These are phyloP conservation scores for Telmatherina bonti DNA, from an alignment of 2,797 vertebrate genomes.

Conservation along the genomic window DNA sequence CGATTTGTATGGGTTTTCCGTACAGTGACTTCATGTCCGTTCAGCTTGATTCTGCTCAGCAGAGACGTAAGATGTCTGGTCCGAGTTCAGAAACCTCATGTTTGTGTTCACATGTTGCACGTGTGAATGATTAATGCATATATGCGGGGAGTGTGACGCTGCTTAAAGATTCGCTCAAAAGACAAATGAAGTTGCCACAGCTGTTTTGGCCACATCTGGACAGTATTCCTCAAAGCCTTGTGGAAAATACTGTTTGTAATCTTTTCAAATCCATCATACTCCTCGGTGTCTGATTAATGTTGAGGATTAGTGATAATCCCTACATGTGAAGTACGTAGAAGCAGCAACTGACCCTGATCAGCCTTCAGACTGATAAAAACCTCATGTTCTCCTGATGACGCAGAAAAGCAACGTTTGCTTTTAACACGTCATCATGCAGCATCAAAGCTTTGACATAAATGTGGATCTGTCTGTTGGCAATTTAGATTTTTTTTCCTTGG, in stretches of 20 bases:
- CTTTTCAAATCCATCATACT: slow-evolving; percentile 59
- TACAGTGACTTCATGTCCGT: background rate
- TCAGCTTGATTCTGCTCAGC: background rate
- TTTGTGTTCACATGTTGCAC: background rate
- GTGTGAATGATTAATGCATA: background rate
- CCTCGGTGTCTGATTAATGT: slow-evolving; percentile 58
- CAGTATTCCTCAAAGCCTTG: slow-evolving; percentile 49
- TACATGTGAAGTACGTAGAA: slow-evolving; percentile 32
- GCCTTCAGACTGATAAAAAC: slow-evolving; percentile 30
- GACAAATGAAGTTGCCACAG: background rate
- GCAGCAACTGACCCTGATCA: slow-evolving; percentile 30
- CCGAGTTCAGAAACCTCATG: background rate
- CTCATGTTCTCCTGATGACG: background rate
- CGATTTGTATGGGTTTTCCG: too few relatives aligned
- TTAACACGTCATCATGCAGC: background rate
- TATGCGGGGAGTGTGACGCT: background rate
- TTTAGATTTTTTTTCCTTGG: background rate
- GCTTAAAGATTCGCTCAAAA: background rate
- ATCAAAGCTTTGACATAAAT: background rate
- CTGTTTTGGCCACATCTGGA: slow-evolving; percentile 54
- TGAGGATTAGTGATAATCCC: slow-evolving; percentile 70
- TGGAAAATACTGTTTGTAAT: slow-evolving; percentile 53
- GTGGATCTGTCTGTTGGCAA: background rate
- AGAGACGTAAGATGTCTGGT: background rate
- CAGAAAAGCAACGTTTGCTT: slow-evolving; percentile 1